phyloP scores from a whole-genome alignment of 1,140 invertebrate genomes.

The Leptinotarsa undecemlineata region DNA sequence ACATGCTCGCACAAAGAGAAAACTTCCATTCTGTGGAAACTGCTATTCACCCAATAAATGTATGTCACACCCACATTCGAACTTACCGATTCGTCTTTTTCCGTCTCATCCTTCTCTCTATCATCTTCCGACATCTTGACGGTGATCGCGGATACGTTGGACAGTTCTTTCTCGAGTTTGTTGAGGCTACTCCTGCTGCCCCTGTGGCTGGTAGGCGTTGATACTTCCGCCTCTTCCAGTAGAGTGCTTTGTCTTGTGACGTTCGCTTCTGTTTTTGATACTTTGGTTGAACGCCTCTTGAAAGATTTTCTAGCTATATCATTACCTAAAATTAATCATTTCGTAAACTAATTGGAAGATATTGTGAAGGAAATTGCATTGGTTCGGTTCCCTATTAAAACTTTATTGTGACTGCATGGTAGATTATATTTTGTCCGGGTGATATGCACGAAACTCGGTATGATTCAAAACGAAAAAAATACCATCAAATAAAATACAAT shows the following conservation, averaged over 20 bases:
- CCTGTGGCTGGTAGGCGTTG: conserved; percentile 31
- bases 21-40: no score
- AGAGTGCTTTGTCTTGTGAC: conserved; percentile 48
- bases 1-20: no score
- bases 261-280: conserved; percentile 51
- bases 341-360: no score
- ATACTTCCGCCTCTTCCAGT: conserved; percentile 44
- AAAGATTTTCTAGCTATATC: conserved; percentile 78
- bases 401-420: no score
- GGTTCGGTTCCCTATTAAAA: no score
- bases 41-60: background rate
- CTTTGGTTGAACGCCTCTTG: conserved; percentile 54
- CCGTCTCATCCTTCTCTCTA: background rate
- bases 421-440: no score
- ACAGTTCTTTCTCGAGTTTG: conserved; percentile 49
- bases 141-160: conserved; percentile 42
- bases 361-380: no score
- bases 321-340: conserved; percentile 40
- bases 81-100: conserved; percentile 37
- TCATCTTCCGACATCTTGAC: conserved; percentile 36
- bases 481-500: no score
- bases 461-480: no score
- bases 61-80: no score
- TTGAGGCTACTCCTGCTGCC: conserved; percentile 44
- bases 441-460: no score